Conservation (phyloP, 2,797 vertebrate species). For the Helarctos malayanus region DNA sequence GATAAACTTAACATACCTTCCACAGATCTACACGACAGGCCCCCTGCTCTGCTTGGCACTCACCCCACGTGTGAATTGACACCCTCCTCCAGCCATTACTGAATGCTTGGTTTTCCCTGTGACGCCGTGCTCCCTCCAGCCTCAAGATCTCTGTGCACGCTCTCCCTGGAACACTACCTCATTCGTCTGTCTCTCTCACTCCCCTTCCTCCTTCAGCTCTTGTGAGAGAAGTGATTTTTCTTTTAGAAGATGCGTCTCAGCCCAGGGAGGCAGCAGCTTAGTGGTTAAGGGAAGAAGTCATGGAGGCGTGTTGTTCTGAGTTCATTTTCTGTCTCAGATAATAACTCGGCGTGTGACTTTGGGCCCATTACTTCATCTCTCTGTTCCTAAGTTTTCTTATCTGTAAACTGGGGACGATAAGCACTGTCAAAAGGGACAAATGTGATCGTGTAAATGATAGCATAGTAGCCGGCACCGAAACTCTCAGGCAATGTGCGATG, state of each 20-base stretch:
- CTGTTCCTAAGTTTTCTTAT: background rate
- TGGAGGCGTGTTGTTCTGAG: background rate
- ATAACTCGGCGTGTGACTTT: background rate
- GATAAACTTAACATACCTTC: background rate
- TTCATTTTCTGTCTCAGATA: conserved; percentile 5
- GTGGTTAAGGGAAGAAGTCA: background rate
- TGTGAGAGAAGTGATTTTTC: background rate
- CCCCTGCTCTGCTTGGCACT: background rate
- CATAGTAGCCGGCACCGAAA: background rate
- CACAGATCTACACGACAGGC: fast-evolving
- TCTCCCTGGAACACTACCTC: background rate
- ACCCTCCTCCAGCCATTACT: too few relatives aligned
- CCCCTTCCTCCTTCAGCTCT: background rate
- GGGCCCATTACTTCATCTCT: background rate
- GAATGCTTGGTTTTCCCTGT: background rate
- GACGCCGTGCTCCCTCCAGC: background rate
- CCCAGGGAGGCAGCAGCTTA: background rate
- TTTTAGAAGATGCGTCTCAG: background rate
- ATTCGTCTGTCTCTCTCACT: background rate
- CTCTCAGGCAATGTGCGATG: background rate
- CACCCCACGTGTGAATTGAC: background rate
- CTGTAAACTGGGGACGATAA: background rate
- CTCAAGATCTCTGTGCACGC: fast-evolving
- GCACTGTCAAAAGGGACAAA: background rate
- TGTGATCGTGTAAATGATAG: background rate